These are phyloP conservation scores for Drosophila orosa DNA, from an alignment of 1,140 invertebrate genomes.

Conservation along the genomic window DNA sequence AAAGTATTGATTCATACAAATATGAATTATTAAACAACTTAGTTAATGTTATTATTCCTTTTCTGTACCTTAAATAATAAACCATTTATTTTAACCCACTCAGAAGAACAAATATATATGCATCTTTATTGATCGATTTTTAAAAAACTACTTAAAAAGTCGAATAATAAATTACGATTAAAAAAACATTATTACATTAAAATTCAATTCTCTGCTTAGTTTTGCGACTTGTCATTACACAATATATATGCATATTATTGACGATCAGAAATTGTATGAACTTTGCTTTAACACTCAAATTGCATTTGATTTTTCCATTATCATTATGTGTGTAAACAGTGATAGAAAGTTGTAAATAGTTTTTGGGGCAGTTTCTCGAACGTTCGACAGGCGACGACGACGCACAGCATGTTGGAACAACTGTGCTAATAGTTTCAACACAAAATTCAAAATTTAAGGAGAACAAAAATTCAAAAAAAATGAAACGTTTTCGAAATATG, in stretches of 20 bases:
- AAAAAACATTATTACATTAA: conserved; percentile 58
- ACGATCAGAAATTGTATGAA: conserved; percentile 59
- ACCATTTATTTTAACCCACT: conserved; percentile 72
- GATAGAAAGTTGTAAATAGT: conserved; percentile 53
- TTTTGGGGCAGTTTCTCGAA: conserved; percentile 51
- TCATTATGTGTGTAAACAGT: conserved; percentile 35
- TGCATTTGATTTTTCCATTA: conserved; percentile 43
- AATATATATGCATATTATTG: conserved; percentile 18
- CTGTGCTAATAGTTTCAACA: conserved; percentile 25
- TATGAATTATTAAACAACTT: too few relatives aligned
- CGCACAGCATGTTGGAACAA: conserved; percentile 16
- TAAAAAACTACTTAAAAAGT: conserved; percentile 76
- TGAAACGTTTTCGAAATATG: conserved; percentile 44
- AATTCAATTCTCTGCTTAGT: conserved; percentile 53
- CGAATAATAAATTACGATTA: conserved; percentile 66
- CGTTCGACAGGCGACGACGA: conserved; percentile 24
- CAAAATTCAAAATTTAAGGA: conserved; percentile 24
- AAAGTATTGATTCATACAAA: too few relatives aligned
- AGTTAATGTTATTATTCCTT: too few relatives aligned
- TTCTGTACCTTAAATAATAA: too few relatives aligned
- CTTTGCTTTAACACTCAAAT: conserved; percentile 72
- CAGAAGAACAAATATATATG: conserved; percentile 82
- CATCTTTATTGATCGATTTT: conserved; percentile 75
- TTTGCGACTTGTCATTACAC: conserved; percentile 39
- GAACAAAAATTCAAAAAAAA: conserved; percentile 11